phyloP scores from a whole-genome alignment of 1,140 invertebrate species.

The Cotesia glomerata region DNA sequence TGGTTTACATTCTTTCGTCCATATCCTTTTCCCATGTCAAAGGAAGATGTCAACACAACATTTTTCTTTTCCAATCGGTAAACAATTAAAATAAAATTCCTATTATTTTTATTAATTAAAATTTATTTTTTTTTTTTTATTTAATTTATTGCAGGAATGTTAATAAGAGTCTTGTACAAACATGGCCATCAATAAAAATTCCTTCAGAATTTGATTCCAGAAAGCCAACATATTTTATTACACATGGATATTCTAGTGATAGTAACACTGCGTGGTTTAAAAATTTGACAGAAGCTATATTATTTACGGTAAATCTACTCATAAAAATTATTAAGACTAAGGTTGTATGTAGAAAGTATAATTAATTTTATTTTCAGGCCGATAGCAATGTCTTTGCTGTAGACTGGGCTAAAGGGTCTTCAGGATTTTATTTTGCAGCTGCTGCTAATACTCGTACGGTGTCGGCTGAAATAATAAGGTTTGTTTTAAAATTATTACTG shows the following conservation, averaged over 20 bases:
- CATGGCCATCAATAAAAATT: constrained; percentile 37
- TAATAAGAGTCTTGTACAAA: constrained; percentile 20
- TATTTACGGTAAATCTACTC: constrained; percentile 34
- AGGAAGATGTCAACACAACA: constrained; percentile 34
- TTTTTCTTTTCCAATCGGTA: constrained; percentile 38
- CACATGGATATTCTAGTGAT: constrained; percentile 39
- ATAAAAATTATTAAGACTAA: not conserved
- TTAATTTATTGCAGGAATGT: not conserved
- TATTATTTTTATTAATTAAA: too few species aligned
- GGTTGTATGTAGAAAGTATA: not conserved
- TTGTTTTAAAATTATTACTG: not conserved
- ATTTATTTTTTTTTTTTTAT: not conserved
- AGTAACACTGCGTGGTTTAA: constrained; percentile 34
- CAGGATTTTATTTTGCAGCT: constrained; percentile 48
- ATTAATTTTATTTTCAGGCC: constrained; percentile 30
- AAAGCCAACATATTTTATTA: constrained; percentile 41
- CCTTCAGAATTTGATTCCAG: constrained; percentile 20
- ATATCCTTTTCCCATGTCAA: constrained; percentile 26
- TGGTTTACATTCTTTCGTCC: constrained; percentile 37
- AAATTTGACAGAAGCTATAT: constrained; percentile 38
- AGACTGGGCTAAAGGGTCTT: constrained; percentile 54
- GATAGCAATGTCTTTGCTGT: constrained; percentile 55
- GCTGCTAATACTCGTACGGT: constrained; percentile 57
- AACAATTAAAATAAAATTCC: not conserved
- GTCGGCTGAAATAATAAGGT: constrained; percentile 51